Evolutionary conservation across 2,797 vertebrate species (phyloP).

Genomic region (Ptychadena robeensis): DNA sequence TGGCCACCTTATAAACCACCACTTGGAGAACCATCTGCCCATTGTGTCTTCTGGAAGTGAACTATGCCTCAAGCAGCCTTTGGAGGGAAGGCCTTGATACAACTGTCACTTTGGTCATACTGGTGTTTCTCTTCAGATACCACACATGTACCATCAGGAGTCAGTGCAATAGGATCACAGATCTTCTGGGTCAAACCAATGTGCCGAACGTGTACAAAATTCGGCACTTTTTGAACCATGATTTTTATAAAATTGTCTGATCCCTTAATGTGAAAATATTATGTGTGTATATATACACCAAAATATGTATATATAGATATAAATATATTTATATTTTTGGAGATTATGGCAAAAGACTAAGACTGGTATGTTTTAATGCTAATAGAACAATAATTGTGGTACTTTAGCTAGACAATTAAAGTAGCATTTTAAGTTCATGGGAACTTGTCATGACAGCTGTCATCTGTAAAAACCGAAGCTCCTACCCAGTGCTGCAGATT

Average conservation of each 20-base stretch:
- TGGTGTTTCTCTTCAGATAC: conserved; percentile 36
- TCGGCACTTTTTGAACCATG: conserved; percentile 69
- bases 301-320: conserved; percentile 72
- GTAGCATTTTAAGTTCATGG: conserved; percentile 76
- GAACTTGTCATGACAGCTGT: not conserved
- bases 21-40: conserved; percentile 93
- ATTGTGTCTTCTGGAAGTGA: conserved; percentile 95
- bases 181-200: conserved; percentile 70
- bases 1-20: conserved; percentile 94
- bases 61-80: conserved; percentile 94
- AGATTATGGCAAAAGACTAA: conserved; percentile 82
- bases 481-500: not conserved
- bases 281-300: conserved; percentile 75
- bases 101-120: conserved; percentile 29
- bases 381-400: conserved; percentile 75
- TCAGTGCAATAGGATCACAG: conserved; percentile 65
- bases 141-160: conserved; percentile 38
- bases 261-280: conserved; percentile 82
- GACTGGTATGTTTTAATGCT: conserved; percentile 77
- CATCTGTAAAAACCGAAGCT: not conserved
- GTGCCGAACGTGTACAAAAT: conserved; percentile 64
- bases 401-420: conserved; percentile 79
- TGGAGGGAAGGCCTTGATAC: conserved; percentile 85
- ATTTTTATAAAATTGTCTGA: conserved; percentile 82
- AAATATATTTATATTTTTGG: conserved; percentile 93